Conservation (phyloP, 2,113 vertebrate species). For the Rhinopithecus roxellana region DNA sequence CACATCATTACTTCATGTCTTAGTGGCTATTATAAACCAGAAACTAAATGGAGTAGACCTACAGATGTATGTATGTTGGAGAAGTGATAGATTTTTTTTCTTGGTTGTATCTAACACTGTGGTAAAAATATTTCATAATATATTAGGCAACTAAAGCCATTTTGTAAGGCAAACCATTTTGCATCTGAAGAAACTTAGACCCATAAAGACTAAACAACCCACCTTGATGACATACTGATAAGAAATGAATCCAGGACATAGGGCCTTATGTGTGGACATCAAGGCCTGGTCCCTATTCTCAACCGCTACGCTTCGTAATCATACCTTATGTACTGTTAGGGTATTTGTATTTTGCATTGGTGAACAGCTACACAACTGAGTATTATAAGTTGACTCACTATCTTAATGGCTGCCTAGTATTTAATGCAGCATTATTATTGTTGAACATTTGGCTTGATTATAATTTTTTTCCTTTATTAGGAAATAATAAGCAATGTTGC, state of each 20-base stretch:
- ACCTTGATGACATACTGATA: accelerated
- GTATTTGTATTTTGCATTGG: neutral
- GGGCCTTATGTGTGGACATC: neutral
- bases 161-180: neutral
- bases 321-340: neutral
- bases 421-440: neutral
- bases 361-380: neutral
- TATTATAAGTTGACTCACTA: neutral
- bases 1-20: neutral
- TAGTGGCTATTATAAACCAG: neutral
- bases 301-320: neutral
- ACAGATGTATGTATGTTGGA: neutral
- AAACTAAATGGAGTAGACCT: neutral
- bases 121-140: neutral
- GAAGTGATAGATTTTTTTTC: neutral
- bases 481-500: neutral
- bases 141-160: neutral
- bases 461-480: neutral
- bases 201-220: neutral
- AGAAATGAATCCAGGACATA: neutral
- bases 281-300: neutral
- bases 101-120: neutral
- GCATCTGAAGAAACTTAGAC: neutral
- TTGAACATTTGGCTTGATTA: neutral
- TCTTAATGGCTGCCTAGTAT: neutral